Base-by-base conservation (phyloP, 2,113 vertebrate species). In the Lophochroa leadbeateri region DNA sequence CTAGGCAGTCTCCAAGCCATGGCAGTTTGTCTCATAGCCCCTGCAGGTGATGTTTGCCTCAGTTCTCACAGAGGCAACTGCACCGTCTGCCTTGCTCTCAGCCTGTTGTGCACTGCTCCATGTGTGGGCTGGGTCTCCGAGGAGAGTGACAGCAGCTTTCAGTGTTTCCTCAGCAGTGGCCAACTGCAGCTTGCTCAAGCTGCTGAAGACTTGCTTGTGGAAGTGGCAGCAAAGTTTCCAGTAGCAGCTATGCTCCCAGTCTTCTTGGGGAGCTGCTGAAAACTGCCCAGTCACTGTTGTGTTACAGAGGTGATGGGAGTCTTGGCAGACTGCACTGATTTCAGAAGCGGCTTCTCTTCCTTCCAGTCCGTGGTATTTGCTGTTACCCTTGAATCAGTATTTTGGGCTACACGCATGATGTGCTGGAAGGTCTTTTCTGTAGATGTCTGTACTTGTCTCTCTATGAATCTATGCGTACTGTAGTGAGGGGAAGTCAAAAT, bases 381-480 rank as follows among this genome's bases (percentile, higher is more conserved):
- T 74, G 43, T 77, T 86, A 49, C 37, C 33, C 47, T 72, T 53
- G 52, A 90, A 65, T 72, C 43, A 12, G 27, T 71, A 28, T 67
- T 94, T 70, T 0, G 2, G 10, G 43, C 47, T 84, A 71, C 61
- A 25, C 0, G 0, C 5, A 4, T 1, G 2, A 13, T 1, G 1
- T 86, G 16, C 35, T 57, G 49, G 49, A 33, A 65, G 14, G 49
- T 31, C 47, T 80, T 82, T 85, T 79, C 50, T 84, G 11, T 86
- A 37, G 43, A 23, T 58, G 13, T 27, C 39, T 46, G 10, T 55
- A 47, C n/a, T 27, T 77, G 21, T 46, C 35, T 52, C 1, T n/a
- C 25, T 50, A 18, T n/a, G 14, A 44, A 33, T 74, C 9, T 58
- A 63, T 39, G 18, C 0, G 0, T 69, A 7, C 61, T 69, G 17